These are phyloP conservation scores for Orientallactaga bullata DNA, from an alignment of 2,113 vertebrate genomes.

Conservation along the genomic window DNA sequence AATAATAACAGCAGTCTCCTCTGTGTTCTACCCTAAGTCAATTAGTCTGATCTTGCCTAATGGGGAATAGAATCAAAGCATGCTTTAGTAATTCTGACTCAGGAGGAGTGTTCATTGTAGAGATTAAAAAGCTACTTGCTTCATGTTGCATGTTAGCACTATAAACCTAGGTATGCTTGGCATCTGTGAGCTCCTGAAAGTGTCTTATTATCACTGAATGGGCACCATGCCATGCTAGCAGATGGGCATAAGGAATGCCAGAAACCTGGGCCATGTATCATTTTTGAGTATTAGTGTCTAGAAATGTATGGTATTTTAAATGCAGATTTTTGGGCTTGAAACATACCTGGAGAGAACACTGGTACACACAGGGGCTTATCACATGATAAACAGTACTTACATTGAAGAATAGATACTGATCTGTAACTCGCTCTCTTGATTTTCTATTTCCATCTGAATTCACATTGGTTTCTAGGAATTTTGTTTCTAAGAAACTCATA, in stretches of 20 bases:
- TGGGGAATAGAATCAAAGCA: constrained; percentile 13
- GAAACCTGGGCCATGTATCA: constrained; percentile 69
- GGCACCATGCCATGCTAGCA: constrained; percentile 85
- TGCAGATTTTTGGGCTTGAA: constrained; percentile 47
- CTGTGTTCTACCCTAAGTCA: constrained; percentile 45
- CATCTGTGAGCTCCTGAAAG: constrained; percentile 80
- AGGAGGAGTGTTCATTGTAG: constrained; percentile 24
- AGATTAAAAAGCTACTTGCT: constrained; percentile 52
- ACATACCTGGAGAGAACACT: constrained; percentile 19
- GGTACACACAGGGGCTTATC: background rate
- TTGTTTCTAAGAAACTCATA: constrained; percentile 2
- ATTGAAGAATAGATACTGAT: background rate
- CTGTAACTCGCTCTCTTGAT: background rate
- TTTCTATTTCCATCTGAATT: background rate
- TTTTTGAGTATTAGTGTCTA: constrained; percentile 74
- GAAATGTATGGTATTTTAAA: constrained; percentile 72
- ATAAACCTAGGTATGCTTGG: constrained; percentile 79
- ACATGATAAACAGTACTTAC: background rate
- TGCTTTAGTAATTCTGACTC: constrained; percentile 55
- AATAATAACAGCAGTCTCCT: constrained; percentile 49
- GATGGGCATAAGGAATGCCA: constrained; percentile 83
- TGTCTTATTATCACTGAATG: constrained; percentile 84
- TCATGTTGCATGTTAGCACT: constrained; percentile 78
- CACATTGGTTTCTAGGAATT: background rate
- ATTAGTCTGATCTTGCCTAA: background rate